Conservation (phyloP, 2,888 invertebrate genomes). For the Agrochola lychnidis region DNA sequence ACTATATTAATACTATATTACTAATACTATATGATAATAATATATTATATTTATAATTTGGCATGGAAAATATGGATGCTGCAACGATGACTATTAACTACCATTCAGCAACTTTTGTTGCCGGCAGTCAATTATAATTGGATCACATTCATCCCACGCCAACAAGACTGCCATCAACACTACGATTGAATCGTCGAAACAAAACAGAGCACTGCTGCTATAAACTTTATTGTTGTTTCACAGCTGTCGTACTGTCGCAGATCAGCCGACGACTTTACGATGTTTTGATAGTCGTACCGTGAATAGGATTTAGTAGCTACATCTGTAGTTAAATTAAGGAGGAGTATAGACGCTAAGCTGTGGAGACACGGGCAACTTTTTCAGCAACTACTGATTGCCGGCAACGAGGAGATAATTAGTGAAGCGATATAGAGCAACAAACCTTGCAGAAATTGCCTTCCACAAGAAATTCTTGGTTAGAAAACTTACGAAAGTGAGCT, state of each 20-base stretch:
- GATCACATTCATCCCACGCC: constrained; percentile 1
- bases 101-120: not conserved
- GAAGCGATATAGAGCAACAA: not conserved
- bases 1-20: too few relatives aligned
- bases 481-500: not conserved
- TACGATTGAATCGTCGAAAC: constrained; percentile 27
- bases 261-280: constrained; percentile 54
- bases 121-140: constrained; percentile 11
- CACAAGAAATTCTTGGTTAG: not conserved
- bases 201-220: constrained; percentile 41
- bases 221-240: constrained; percentile 60
- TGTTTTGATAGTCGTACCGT: constrained; percentile 49
- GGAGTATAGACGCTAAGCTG: not conserved
- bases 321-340: constrained; percentile 43
- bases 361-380: not conserved
- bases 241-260: constrained; percentile 55
- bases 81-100: not conserved
- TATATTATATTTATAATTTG: too few relatives aligned
- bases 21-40: too few relatives aligned
- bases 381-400: not conserved
- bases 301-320: constrained; percentile 49
- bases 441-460: not conserved
- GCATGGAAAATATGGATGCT: too few relatives aligned
- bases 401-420: not conserved
- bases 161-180: constrained; percentile 21